phyloP scores from a whole-genome alignment of 1,140 invertebrate species.

The Riptortus pedestris region DNA sequence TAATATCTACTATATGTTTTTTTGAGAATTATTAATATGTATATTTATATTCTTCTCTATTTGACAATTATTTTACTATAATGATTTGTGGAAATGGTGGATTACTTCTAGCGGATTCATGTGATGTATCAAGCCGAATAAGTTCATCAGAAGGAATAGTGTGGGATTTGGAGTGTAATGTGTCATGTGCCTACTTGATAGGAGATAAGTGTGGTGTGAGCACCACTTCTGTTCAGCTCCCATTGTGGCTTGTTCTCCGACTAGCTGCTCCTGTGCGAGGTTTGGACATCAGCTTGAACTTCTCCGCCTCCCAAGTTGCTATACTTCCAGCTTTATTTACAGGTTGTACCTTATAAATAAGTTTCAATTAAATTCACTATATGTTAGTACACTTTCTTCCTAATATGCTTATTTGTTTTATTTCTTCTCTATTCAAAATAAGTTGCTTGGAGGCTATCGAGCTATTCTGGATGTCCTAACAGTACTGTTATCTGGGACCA shows the following conservation, averaged over 20 bases:
- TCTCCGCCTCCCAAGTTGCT: constrained; percentile 20
- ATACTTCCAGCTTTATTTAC: constrained; percentile 24
- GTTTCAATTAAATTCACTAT: neutral
- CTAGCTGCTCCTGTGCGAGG: constrained; percentile 21
- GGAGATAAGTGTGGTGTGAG: constrained; percentile 10
- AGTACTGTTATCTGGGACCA: no score
- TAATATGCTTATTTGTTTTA: neutral
- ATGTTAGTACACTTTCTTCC: neutral
- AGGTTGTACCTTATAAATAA: constrained; percentile 9
- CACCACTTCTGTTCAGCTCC: neutral
- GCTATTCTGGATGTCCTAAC: no score
- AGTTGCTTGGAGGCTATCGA: no score
- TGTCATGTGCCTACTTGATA: constrained; percentile 16
- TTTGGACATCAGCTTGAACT: constrained; percentile 1
- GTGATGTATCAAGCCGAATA: constrained; percentile 3
- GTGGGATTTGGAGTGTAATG: constrained; percentile 14
- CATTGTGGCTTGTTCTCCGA: constrained; percentile 21
- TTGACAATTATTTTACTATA: no score
- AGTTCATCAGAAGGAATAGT: neutral
- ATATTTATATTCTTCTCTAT: no score
- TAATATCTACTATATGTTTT: no score
- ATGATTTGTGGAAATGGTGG: no score
- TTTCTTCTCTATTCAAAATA: neutral
- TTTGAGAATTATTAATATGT: no score
- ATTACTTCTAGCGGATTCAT: constrained; percentile 13